These are phyloP conservation scores for Amblyraja radiata DNA, from an alignment of 2,797 vertebrate species.

Conservation along the genomic window DNA sequence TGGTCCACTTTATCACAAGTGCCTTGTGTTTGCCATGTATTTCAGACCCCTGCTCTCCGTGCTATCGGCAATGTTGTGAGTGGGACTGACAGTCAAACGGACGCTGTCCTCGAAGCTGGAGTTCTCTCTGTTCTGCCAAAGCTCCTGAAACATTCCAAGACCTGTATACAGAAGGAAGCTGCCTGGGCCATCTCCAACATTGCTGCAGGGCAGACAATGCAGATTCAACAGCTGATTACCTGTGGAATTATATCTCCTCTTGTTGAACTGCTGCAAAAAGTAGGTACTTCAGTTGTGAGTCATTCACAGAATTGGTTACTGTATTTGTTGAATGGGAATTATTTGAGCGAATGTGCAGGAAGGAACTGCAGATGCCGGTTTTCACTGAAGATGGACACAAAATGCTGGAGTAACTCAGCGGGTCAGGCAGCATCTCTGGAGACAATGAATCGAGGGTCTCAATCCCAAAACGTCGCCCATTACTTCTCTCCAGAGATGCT, in stretches of 20 bases:
- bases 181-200: conserved; percentile 81
- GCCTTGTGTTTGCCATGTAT: background rate
- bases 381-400: too few relatives aligned
- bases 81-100: conserved; percentile 80
- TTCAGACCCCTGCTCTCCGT: conserved; percentile 76
- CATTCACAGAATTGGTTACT: too few relatives aligned
- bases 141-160: conserved; percentile 65
- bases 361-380: too few relatives aligned
- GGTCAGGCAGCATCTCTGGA: too few relatives aligned
- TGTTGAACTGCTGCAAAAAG: conserved; percentile 67
- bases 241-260: conserved; percentile 67
- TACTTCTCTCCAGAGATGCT: background rate
- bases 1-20: too few relatives aligned
- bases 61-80: conserved; percentile 80
- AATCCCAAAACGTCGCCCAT: too few relatives aligned
- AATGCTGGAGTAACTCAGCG: too few relatives aligned
- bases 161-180: conserved; percentile 77
- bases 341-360: too few relatives aligned
- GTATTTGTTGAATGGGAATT: too few relatives aligned
- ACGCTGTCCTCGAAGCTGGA: conserved; percentile 70
- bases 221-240: conserved; percentile 80
- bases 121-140: conserved; percentile 60
- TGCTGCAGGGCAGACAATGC: conserved; percentile 71
- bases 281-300: conserved; percentile 47
- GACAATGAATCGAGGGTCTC: too few relatives aligned